These are phyloP conservation scores for Parnassius orleans DNA, from an alignment of 2,888 invertebrate genomes.

Conservation along the genomic window DNA sequence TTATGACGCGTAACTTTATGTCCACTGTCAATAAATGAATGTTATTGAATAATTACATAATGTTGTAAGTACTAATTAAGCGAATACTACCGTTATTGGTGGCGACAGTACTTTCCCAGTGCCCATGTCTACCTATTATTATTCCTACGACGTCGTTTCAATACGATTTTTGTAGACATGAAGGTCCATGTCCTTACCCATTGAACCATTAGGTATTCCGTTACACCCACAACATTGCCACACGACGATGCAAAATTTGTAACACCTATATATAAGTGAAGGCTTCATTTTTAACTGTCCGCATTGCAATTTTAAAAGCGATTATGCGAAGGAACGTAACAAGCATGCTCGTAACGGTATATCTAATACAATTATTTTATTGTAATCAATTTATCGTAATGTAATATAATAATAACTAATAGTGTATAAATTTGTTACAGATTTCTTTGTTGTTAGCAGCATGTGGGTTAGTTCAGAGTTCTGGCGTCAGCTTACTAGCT, in stretches of 20 bases:
- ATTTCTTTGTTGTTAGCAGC: constrained; percentile 47
- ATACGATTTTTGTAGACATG: constrained; percentile 77
- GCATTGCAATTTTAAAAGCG: constrained; percentile 69
- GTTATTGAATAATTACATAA: constrained; percentile 17
- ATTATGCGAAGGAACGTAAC: constrained; percentile 50
- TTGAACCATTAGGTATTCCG: constrained; percentile 76
- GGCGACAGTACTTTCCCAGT: constrained; percentile 61
- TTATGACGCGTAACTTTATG: neutral
- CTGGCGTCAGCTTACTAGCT: constrained; percentile 48
- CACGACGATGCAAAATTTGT: constrained; percentile 78
- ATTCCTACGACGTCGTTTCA: constrained; percentile 71
- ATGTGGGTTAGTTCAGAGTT: constrained; percentile 51
- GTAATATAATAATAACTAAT: constrained; percentile 11
- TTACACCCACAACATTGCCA: constrained; percentile 68
- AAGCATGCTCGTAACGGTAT: constrained; percentile 64
- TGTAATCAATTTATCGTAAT: constrained; percentile 4
- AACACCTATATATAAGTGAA: constrained; percentile 78
- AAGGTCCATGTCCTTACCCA: constrained; percentile 76
- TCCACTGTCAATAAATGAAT: constrained; percentile 10
- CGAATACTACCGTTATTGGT: constrained; percentile 26
- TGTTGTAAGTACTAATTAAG: constrained; percentile 22
- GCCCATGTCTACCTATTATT: constrained; percentile 64
- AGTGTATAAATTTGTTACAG: constrained; percentile 45
- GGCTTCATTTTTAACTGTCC: constrained; percentile 67
- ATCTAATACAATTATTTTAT: neutral